A percentile compares a stretch with the other conserved stretches of the same genome.
These are phyloP conservation scores for Acanthornis magna DNA, from an alignment of 2,797 vertebrate species.

Conservation along the genomic window DNA sequence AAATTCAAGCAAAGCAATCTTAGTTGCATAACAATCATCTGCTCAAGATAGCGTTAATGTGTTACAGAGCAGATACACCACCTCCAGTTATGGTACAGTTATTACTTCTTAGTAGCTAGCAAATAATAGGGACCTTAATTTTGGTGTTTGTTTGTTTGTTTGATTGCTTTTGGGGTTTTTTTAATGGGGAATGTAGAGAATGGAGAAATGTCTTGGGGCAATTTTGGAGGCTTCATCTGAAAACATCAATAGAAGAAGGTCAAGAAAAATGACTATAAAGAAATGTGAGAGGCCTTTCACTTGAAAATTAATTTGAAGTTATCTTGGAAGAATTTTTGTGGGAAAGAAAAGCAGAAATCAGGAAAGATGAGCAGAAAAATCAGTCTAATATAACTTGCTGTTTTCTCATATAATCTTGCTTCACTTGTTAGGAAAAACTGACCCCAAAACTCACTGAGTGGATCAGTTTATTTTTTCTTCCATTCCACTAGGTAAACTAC, in stretches of 20 bases:
- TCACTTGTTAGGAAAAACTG: not conserved
- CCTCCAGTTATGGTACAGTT: not conserved
- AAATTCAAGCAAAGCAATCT: not conserved
- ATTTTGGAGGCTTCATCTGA: not conserved
- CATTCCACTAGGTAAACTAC: not conserved
- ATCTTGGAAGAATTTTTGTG: not conserved
- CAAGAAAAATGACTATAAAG: not conserved
- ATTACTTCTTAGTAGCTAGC: not conserved
- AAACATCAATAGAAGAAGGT: not conserved
- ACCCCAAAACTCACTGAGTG: not conserved
- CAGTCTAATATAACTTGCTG: not conserved
- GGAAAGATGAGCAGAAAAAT: not conserved
- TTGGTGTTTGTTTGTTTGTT: not conserved
- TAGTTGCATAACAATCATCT: not conserved
- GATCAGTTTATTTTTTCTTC: not conserved
- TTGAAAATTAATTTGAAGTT: not conserved
- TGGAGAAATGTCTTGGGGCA: not conserved
- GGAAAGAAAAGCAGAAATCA: not conserved
- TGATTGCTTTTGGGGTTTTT: not conserved
- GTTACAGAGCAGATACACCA: not conserved
- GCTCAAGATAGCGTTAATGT: not conserved
- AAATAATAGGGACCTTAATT: not conserved
- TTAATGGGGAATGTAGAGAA: not conserved
- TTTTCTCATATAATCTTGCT: not conserved
- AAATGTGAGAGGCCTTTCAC: not conserved